Evolutionary conservation across 2,888 invertebrate species (phyloP).

Genomic region (Leptinotarsa tumamoca): DNA sequence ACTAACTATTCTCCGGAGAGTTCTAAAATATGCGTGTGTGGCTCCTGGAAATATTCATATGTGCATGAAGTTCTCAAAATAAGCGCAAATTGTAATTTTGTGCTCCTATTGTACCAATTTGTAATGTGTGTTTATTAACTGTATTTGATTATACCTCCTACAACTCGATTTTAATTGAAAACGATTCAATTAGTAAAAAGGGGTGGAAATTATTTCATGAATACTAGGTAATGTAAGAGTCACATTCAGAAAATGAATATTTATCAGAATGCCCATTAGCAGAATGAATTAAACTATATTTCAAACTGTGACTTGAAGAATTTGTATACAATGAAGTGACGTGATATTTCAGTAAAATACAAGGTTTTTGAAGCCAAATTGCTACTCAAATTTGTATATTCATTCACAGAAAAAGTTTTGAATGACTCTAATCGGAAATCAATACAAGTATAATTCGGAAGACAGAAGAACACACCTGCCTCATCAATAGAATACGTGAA

Average conservation of each 20-base stretch:
- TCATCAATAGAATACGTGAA: too few relatives aligned
- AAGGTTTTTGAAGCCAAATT: too few relatives aligned
- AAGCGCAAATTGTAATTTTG: conserved; percentile 43
- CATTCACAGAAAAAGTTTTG: too few relatives aligned
- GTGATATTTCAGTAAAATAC: too few relatives aligned
- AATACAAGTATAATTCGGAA: too few relatives aligned
- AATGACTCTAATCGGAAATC: too few relatives aligned
- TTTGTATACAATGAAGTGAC: too few relatives aligned
- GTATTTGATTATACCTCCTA: conserved; percentile 46
- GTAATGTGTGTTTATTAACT: conserved; percentile 48
- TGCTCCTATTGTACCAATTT: conserved; percentile 49
- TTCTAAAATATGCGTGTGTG: conserved; percentile 53
- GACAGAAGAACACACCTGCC: too few relatives aligned
- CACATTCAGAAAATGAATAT: neutral
- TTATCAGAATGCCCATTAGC: too few relatives aligned
- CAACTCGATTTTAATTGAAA: conserved; percentile 46
- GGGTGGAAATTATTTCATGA: conserved; percentile 14
- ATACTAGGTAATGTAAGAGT: neutral
- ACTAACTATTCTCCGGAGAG: conserved; percentile 54
- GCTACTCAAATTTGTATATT: too few relatives aligned
- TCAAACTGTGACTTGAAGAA: too few relatives aligned
- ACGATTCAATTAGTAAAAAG: conserved; percentile 43
- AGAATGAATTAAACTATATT: too few relatives aligned
- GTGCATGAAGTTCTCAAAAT: conserved; percentile 40
- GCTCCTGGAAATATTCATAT: conserved; percentile 48